Evolutionary conservation across 2,113 vertebrate species (phyloP).

Genomic region (Fukomys damarensis): DNA sequence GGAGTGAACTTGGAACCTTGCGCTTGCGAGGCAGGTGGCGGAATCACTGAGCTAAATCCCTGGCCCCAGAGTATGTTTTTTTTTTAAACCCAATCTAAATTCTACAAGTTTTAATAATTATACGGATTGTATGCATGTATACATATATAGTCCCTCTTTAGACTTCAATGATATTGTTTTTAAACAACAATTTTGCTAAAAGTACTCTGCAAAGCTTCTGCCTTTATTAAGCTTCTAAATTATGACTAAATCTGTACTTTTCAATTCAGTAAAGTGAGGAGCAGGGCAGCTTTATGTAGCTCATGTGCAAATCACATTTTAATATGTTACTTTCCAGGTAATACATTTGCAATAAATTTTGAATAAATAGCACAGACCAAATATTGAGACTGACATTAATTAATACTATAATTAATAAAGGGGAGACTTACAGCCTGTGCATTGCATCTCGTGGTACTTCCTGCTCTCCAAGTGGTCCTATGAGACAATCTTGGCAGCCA

Average conservation of each 20-base stretch:
- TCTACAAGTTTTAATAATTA: background rate
- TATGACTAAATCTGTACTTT: background rate
- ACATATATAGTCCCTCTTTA: background rate
- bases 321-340: background rate
- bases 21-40: too few relatives aligned
- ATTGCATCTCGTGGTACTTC: fast-evolving
- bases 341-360: background rate
- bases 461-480: background rate
- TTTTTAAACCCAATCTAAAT: background rate
- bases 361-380: background rate
- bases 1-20: too few relatives aligned
- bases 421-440: background rate
- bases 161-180: background rate
- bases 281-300: background rate
- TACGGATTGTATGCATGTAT: background rate
- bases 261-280: background rate
- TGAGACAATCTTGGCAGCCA: background rate
- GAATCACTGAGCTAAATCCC: too few relatives aligned
- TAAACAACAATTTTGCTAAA: background rate
- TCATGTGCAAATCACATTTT: background rate
- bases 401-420: too few relatives aligned
- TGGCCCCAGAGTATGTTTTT: too few relatives aligned
- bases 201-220: background rate
- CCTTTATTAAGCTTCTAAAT: background rate
- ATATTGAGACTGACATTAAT: background rate